Percentiles rank a stretch among this genome's conserved stretches.
Evolutionary conservation across 2,113 vertebrate species (phyloP).

Genomic region (Pollimyrus isidori): DNA sequence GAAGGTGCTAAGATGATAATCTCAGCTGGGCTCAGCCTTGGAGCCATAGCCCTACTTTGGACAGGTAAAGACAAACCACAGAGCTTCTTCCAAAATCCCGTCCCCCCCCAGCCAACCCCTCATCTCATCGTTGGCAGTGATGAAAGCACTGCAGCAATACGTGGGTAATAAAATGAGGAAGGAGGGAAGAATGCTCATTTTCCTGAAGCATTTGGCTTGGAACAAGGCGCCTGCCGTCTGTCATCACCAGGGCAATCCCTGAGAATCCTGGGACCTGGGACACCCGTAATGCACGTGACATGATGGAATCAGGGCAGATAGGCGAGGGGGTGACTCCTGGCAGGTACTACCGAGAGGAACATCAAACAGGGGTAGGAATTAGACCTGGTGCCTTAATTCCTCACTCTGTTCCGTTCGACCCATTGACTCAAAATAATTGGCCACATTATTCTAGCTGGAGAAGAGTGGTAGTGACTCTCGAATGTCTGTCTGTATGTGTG

Average conservation of each 20-base stretch:
- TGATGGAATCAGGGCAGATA: conserved; percentile 91
- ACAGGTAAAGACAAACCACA: not conserved
- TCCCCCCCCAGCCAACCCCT: no score
- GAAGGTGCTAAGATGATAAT: not conserved
- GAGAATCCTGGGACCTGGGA: conserved; percentile 91
- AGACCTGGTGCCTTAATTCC: conserved; percentile 99
- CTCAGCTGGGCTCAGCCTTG: not conserved
- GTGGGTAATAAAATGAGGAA: no score
- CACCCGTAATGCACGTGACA: conserved; percentile 85
- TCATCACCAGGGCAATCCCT: conserved; percentile 73
- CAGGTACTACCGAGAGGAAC: conserved; percentile 85
- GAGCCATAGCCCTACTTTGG: not conserved
- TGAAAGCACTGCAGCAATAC: no score
- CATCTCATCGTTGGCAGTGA: no score
- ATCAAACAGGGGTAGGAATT: conserved; percentile 99
- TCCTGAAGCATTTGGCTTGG: conserved; percentile 57
- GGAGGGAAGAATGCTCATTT: no score
- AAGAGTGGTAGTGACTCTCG: not conserved
- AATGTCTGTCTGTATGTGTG: not conserved
- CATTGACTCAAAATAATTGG: conserved; percentile 99
- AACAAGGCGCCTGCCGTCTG: conserved; percentile 83
- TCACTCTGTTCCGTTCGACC: conserved; percentile 99
- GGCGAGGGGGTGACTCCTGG: conserved; percentile 81
- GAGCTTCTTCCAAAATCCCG: not conserved
- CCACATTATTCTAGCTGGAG: conserved; percentile 81